A percentile compares a stretch with the other conserved stretches of the same genome.
These are phyloP conservation scores for Branchipolynoe longqiensis DNA, from an alignment of 2,888 invertebrate species.

Conservation along the genomic window DNA sequence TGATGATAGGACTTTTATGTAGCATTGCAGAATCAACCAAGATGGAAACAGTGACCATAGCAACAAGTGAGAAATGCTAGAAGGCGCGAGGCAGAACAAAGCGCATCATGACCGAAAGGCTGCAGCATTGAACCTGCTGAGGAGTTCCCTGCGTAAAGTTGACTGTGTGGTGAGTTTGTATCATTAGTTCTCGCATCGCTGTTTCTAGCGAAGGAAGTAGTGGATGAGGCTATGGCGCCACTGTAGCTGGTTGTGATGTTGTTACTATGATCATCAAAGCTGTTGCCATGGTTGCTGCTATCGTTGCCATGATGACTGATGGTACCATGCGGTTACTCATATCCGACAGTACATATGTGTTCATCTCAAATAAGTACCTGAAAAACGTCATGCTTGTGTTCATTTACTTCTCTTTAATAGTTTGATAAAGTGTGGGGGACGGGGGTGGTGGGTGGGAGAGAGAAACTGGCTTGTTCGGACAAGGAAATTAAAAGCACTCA, in stretches of 20 bases:
- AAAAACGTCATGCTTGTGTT: constrained; percentile 36
- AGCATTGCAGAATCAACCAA: not conserved
- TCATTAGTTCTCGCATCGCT: not conserved
- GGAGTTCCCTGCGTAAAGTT: not conserved
- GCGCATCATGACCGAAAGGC: not conserved
- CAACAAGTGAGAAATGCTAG: constrained; percentile 23
- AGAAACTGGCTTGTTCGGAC: not conserved
- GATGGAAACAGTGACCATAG: constrained; percentile 26
- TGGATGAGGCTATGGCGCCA: too few relatives aligned
- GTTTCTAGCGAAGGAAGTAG: too few relatives aligned
- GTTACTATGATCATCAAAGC: constrained; percentile 20
- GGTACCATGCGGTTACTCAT: constrained; percentile 5
- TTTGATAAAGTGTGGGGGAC: too few relatives aligned
- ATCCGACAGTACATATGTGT: constrained; percentile 39
- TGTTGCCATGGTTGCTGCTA: constrained; percentile 12
- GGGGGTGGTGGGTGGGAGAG: too few relatives aligned
- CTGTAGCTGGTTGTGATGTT: not conserved
- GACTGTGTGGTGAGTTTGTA: constrained; percentile 4
- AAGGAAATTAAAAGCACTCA: not conserved
- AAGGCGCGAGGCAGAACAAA: not conserved
- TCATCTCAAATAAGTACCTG: constrained; percentile 47
- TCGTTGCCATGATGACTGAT: constrained; percentile 37
- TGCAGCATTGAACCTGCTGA: constrained; percentile 9
- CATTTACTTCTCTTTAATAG: too few relatives aligned
- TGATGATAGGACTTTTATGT: too few relatives aligned